phyloP scores from a whole-genome alignment of 2,888 invertebrate species.

The Pterobdella sp. region DNA sequence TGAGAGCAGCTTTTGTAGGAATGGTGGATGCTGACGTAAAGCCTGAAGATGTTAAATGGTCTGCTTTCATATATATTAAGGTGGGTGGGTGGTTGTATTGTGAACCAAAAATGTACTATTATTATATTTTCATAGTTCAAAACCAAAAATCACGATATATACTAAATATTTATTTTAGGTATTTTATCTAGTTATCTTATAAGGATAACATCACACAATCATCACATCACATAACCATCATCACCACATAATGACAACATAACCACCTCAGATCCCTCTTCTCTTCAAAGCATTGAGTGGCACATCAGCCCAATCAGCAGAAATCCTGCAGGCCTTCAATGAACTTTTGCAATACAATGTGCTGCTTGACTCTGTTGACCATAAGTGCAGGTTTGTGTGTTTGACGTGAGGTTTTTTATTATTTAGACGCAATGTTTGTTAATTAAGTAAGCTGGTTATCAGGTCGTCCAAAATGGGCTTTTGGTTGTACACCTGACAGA shows the following conservation, averaged over 20 bases:
- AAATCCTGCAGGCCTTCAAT: constrained; percentile 71
- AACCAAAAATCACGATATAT: too few relatives aligned
- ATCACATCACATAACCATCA: not conserved
- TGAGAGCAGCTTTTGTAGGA: constrained; percentile 80
- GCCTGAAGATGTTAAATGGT: constrained; percentile 80
- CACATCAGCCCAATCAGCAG: constrained; percentile 25
- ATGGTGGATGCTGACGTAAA: constrained; percentile 75
- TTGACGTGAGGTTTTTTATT: too few relatives aligned
- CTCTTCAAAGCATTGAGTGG: constrained; percentile 12
- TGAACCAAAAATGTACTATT: too few relatives aligned
- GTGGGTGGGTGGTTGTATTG: constrained; percentile 50
- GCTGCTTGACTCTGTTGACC: constrained; percentile 79
- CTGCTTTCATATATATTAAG: constrained; percentile 85
- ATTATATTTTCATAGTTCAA: too few relatives aligned
- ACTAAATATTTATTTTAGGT: constrained; percentile 23
- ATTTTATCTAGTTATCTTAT: not conserved
- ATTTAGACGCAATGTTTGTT: too few relatives aligned
- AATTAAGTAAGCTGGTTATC: too few relatives aligned
- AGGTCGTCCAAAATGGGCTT: too few relatives aligned
- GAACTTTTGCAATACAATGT: constrained; percentile 68
- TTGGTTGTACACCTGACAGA: not conserved
- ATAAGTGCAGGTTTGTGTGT: constrained; percentile 62
- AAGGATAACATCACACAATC: not conserved
- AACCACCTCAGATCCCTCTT: constrained; percentile 24
- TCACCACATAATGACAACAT: not conserved